Conservation (phyloP, 2,888 invertebrate species). For the Agrotis puta region DNA sequence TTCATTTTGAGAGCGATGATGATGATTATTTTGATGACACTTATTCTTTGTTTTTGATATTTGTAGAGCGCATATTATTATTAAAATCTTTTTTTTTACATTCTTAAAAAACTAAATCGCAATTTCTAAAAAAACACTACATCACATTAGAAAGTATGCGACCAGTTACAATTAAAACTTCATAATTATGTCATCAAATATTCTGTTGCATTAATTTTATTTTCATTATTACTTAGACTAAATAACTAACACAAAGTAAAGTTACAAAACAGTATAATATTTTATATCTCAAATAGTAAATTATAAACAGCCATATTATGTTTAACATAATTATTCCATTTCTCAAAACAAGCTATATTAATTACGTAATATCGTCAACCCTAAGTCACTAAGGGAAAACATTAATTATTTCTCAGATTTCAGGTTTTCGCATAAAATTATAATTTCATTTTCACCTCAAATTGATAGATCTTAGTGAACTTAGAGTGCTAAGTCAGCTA, state of each 20-base stretch:
- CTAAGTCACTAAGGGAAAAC: slow-evolving; percentile 45
- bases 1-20: not conserved
- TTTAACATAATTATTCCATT: not conserved
- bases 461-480: slow-evolving; percentile 58
- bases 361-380: slow-evolving; percentile 41
- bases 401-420: slow-evolving; percentile 49
- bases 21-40: not conserved
- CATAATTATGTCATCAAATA: not conserved
- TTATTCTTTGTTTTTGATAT: no score
- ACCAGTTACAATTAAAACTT: not conserved
- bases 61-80: no score
- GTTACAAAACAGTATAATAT: not conserved
- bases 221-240: not conserved
- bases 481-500: slow-evolving; percentile 54
- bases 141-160: not conserved
- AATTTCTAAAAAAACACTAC: no score
- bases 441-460: slow-evolving; percentile 62
- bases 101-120: no score
- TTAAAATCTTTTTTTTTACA: no score
- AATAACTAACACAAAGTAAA: not conserved
- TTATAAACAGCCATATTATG: not conserved
- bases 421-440: slow-evolving; percentile 56
- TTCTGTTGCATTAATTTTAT: not conserved
- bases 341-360: slow-evolving; percentile 7
- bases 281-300: no score